A percentile compares a stretch with the other conserved stretches of the same genome.
Conservation (phyloP, 2,888 invertebrate species). For the Caenorhabditis zanzibari region DNA sequence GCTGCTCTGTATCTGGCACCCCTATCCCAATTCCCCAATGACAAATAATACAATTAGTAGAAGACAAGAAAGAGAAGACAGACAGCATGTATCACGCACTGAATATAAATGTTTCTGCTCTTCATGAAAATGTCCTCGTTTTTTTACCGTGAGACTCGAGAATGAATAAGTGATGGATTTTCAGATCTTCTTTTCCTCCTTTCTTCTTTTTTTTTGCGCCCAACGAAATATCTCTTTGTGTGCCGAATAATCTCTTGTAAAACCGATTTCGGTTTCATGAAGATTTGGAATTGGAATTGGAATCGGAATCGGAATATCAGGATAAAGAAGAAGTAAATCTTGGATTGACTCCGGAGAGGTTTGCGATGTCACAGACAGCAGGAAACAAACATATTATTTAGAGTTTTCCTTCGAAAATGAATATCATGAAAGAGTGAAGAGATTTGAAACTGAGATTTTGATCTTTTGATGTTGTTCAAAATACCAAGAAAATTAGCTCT, state of each 20-base stretch:
- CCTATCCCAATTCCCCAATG: slow-evolving; percentile 37
- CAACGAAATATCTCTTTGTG: neutral
- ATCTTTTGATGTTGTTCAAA: too few relatives aligned
- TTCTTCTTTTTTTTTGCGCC: neutral
- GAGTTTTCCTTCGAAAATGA: too few relatives aligned
- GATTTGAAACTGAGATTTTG: too few relatives aligned
- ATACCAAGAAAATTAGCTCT: too few relatives aligned
- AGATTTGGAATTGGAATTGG: slow-evolving; percentile 18
- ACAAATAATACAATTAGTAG: slow-evolving; percentile 59
- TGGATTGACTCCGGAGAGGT: neutral
- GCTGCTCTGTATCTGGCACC: slow-evolving; percentile 39
- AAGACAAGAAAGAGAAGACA: slow-evolving; percentile 18
- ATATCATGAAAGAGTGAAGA: too few relatives aligned
- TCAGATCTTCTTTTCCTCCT: neutral
- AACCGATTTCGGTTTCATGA: slow-evolving; percentile 27
- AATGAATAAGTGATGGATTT: slow-evolving; percentile 9
- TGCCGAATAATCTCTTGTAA: slow-evolving; percentile 17
- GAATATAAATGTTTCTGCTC: slow-evolving; percentile 47
- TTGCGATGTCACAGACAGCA: neutral
- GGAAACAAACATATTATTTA: neutral
- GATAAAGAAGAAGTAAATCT: neutral
- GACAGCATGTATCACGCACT: slow-evolving; percentile 45
- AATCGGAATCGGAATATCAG: slow-evolving; percentile 18
- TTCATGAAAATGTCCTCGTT: neutral
- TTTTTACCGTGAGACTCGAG: neutral